Conservation (phyloP, 2,113 vertebrate genomes). For the Desmodus rotundus region DNA sequence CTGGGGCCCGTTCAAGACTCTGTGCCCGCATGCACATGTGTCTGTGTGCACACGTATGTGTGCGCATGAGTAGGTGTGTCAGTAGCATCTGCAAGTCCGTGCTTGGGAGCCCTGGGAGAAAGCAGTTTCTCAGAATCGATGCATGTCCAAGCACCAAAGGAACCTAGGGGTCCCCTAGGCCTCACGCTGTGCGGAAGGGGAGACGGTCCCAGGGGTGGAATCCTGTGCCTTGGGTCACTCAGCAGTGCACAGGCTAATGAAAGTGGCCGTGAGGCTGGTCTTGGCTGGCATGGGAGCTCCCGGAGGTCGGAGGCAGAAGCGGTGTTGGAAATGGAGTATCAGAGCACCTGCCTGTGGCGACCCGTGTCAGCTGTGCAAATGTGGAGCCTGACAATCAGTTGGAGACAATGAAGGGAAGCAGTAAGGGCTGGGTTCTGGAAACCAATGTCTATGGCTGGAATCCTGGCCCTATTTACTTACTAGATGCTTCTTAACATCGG, state of each 20-base stretch:
- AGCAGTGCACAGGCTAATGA: not conserved
- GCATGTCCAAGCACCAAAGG: not conserved
- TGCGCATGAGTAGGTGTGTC: not conserved
- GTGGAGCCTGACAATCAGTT: not conserved
- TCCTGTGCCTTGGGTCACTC: not conserved
- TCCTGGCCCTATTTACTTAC: not conserved
- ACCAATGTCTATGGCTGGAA: not conserved
- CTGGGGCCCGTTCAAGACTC: not conserved
- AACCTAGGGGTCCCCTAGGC: not conserved
- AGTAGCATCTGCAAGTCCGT: not conserved
- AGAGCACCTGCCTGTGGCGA: not conserved
- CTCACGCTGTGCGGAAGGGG: not conserved
- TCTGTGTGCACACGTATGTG: not conserved
- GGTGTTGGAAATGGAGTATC: accelerated
- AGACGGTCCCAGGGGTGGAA: not conserved
- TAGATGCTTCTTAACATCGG: not conserved
- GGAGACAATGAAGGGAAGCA: not conserved
- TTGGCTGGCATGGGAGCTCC: not conserved
- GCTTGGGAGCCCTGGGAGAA: not conserved
- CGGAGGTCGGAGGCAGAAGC: not conserved
- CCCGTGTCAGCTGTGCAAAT: not conserved
- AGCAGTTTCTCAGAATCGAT: not conserved
- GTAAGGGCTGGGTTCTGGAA: not conserved
- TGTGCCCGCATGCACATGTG: accelerated
- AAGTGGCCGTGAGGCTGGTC: not conserved